Conservation (phyloP, 2,888 invertebrate species). For the Anthophora plumipes region DNA sequence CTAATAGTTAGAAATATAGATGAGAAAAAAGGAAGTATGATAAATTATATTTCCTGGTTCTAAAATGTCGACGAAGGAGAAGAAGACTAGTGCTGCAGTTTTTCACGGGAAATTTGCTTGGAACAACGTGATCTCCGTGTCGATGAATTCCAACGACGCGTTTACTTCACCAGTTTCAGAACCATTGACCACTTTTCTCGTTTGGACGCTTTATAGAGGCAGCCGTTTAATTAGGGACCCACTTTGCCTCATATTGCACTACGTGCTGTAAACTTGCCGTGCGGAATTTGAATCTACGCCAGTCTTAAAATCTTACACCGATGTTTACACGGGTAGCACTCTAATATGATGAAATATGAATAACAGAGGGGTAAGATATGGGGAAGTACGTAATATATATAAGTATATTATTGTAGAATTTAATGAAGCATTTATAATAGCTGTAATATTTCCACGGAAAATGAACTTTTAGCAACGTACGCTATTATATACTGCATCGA, state of each 20-base stretch:
- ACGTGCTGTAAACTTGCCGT: slow-evolving; percentile 42
- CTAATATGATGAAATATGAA: slow-evolving; percentile 47
- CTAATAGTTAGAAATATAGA: no score
- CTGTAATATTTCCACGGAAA: slow-evolving; percentile 11
- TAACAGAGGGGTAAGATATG: background rate
- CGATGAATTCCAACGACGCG: slow-evolving; percentile 46
- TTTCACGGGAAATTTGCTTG: slow-evolving; percentile 41
- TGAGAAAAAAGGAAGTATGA: no score
- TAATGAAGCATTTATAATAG: slow-evolving; percentile 34
- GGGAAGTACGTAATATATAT: slow-evolving; percentile 22
- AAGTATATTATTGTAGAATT: slow-evolving; percentile 11
- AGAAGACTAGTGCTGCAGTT: slow-evolving; percentile 12
- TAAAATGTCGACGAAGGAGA: background rate
- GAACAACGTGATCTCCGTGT: slow-evolving; percentile 43
- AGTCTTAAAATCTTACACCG: slow-evolving; percentile 40
- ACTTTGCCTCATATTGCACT: slow-evolving; percentile 55
- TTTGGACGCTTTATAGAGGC: slow-evolving; percentile 32
- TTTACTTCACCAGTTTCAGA: slow-evolving; percentile 26
- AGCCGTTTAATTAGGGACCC: slow-evolving; percentile 44
- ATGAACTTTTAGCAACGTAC: slow-evolving; percentile 8
- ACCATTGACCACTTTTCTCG: slow-evolving; percentile 51
- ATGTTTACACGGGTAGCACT: slow-evolving; percentile 38
- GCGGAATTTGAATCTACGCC: slow-evolving; percentile 47
- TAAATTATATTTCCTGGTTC: background rate
- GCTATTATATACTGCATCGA: slow-evolving; percentile 11